phyloP scores from a whole-genome alignment of 2,113 vertebrate species.

The Parus major region DNA sequence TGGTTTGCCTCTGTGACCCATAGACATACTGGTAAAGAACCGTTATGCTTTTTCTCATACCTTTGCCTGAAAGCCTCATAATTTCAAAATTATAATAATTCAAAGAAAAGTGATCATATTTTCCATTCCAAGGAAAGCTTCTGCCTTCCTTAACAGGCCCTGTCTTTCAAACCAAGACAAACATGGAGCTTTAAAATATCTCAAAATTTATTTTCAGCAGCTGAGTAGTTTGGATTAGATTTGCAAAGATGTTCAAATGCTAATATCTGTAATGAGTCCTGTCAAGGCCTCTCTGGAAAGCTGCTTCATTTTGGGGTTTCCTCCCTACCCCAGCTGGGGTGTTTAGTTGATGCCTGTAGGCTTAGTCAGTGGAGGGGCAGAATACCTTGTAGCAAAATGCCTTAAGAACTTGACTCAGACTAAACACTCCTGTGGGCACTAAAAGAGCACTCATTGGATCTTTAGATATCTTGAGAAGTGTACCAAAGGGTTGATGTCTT shows the following conservation, averaged over 20 bases:
- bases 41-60: neutral
- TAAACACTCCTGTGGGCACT: accelerated
- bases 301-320: neutral
- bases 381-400: neutral
- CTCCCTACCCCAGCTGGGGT: neutral
- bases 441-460: neutral
- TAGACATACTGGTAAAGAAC: neutral
- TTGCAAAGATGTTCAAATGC: neutral
- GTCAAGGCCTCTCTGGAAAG: neutral
- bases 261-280: neutral
- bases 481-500: neutral
- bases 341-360: neutral
- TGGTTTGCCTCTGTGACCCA: neutral
- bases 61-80: neutral
- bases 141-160: neutral
- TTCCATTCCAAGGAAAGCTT: neutral
- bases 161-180: neutral
- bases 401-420: neutral
- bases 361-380: neutral
- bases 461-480: neutral
- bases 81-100: neutral
- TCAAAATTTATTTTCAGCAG: neutral
- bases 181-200: neutral
- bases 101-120: neutral
- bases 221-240: neutral